Percentiles rank a stretch among this genome's conserved stretches.
Evolutionary conservation across 2,113 vertebrate genomes (phyloP).

Genomic region (Amazona guildingii): DNA sequence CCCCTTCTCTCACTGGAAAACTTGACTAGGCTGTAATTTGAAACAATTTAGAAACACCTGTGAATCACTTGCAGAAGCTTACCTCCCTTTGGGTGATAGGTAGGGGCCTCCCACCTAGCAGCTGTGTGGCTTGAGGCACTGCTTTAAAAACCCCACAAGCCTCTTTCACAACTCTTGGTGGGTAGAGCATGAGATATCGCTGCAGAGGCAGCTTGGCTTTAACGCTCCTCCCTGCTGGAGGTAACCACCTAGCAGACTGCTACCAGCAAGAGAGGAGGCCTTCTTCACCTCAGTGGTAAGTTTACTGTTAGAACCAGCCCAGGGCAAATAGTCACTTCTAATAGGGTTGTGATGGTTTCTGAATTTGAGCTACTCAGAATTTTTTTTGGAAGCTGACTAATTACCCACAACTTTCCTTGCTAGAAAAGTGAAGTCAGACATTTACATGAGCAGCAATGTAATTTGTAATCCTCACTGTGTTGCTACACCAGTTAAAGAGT

Average conservation of each 20-base stretch:
- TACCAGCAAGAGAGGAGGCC: background rate
- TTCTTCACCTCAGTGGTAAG: too few relatives aligned
- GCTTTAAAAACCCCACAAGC: background rate
- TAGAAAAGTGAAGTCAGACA: background rate
- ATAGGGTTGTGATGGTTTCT: background rate
- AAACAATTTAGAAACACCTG: background rate
- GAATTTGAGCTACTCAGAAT: background rate
- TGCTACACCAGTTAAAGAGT: background rate
- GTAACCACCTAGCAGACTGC: too few relatives aligned
- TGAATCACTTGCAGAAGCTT: background rate
- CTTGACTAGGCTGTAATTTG: background rate
- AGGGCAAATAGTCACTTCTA: rapidly evolving
- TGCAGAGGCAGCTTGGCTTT: background rate
- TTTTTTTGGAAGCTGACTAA: background rate
- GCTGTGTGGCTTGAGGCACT: background rate
- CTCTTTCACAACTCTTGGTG: rapidly evolving
- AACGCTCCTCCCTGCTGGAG: rapidly evolving
- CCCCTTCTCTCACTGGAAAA: background rate
- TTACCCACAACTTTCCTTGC: background rate
- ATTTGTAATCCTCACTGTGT: background rate
- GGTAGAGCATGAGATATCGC: rapidly evolving
- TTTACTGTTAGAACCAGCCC: background rate
- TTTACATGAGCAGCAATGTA: background rate
- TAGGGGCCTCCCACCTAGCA: rapidly evolving
- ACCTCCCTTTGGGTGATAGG: background rate